Evolutionary conservation across 2,797 vertebrate species (phyloP).

Genomic region (Delichon dasypus): DNA sequence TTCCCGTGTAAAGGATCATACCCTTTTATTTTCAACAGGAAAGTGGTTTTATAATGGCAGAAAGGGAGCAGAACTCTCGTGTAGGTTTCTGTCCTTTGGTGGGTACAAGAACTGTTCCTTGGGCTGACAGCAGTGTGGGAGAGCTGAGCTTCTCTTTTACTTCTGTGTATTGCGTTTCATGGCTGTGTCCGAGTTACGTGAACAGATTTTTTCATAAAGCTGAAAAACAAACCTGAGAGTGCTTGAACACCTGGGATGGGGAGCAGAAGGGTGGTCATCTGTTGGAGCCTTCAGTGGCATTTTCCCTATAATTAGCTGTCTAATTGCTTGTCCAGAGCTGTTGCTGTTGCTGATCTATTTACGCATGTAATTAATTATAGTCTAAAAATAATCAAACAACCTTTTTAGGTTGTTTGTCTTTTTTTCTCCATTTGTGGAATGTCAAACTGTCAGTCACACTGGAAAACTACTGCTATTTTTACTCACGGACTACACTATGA

Average conservation of each 20-base stretch:
- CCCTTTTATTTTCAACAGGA: neutral
- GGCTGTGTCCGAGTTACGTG: neutral
- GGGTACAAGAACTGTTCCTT: neutral
- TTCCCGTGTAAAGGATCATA: neutral
- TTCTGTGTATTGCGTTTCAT: neutral
- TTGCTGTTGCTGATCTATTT: conserved; percentile 9
- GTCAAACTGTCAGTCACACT: accelerated
- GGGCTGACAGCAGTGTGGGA: neutral
- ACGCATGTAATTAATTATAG: neutral
- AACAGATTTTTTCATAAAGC: neutral
- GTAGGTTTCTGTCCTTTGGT: neutral
- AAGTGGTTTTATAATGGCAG: neutral
- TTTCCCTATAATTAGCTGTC: conserved; percentile 12
- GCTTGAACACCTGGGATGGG: neutral
- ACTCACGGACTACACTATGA: neutral
- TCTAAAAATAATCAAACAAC: neutral
- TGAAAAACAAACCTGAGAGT: neutral
- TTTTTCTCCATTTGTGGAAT: neutral
- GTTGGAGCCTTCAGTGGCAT: neutral
- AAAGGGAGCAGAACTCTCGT: accelerated
- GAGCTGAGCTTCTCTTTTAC: neutral
- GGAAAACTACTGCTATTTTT: neutral
- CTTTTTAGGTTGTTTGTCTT: neutral
- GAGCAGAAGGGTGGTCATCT: neutral
- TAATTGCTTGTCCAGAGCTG: conserved; percentile 15